phyloP scores from a whole-genome alignment of 2,888 invertebrate genomes.

The Cataglyphis livida region DNA sequence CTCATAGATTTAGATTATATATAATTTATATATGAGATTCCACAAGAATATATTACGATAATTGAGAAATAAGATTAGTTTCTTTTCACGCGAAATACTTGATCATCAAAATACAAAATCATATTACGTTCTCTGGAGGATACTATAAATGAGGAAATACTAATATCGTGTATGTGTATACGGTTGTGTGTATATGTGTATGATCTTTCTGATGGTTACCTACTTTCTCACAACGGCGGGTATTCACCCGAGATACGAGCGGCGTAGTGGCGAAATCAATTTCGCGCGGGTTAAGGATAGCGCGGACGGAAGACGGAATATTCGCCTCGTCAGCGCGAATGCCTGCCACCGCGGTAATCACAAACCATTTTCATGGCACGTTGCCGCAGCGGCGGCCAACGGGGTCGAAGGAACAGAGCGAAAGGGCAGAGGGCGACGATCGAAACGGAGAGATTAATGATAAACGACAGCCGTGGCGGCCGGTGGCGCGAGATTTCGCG shows the following conservation, averaged over 20 bases:
- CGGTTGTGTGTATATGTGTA: not conserved
- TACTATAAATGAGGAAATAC: not conserved
- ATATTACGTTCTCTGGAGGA: not conserved
- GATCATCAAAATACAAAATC: not conserved
- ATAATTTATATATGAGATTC: not conserved
- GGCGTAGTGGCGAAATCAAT: conserved; percentile 34
- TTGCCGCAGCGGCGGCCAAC: conserved; percentile 39
- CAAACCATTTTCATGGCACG: conserved; percentile 41
- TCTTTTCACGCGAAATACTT: not conserved
- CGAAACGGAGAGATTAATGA: conserved; percentile 48
- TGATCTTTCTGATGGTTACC: conserved; percentile 8
- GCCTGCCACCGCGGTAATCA: conserved; percentile 42
- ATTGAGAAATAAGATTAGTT: not conserved
- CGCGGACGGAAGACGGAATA: conserved; percentile 36
- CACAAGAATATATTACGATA: too few species aligned
- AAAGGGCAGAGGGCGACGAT: conserved; percentile 48
- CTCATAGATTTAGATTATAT: not conserved
- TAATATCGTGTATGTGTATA: not conserved
- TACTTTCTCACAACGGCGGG: conserved; percentile 9
- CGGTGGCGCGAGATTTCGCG: conserved; percentile 22
- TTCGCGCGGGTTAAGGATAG: conserved; percentile 34
- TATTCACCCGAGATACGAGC: conserved; percentile 24
- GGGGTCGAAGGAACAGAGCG: conserved; percentile 42
- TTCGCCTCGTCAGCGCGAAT: conserved; percentile 46
- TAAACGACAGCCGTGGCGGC: conserved; percentile 13